Evolutionary conservation across 2,113 vertebrate species (phyloP).

Genomic region (Callithrix jacchus): DNA sequence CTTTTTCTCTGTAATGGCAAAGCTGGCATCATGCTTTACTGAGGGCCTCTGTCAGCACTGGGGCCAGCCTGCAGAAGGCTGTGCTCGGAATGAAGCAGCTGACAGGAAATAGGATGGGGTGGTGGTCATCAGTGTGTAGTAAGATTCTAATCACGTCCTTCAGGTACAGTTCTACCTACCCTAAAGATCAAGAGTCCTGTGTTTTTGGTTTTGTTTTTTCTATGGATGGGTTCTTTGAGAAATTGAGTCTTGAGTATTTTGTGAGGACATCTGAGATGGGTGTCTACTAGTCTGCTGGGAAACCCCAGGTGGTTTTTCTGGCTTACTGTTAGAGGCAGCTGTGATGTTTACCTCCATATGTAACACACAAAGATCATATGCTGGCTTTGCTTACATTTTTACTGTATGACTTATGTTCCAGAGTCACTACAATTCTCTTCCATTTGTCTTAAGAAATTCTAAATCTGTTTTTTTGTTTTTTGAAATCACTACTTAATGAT

Average conservation of each 20-base stretch:
- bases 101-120: fast-evolving
- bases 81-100: background rate
- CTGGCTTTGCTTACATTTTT: background rate
- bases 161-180: background rate
- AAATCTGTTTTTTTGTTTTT: background rate
- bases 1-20: background rate
- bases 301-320: background rate
- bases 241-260: background rate
- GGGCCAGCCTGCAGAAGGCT: fast-evolving
- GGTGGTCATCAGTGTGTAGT: background rate
- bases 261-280: background rate
- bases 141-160: background rate
- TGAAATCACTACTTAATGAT: background rate
- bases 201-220: background rate
- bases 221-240: background rate
- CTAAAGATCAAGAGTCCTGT: background rate
- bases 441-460: background rate
- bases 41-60: background rate
- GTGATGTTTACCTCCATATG: background rate
- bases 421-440: background rate
- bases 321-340: background rate
- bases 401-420: background rate
- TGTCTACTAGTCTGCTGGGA: background rate
- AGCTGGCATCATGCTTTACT: background rate
- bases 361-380: background rate